Base-by-base conservation (phyloP, 2,797 vertebrate species). In the Vultur gryphus region DNA sequence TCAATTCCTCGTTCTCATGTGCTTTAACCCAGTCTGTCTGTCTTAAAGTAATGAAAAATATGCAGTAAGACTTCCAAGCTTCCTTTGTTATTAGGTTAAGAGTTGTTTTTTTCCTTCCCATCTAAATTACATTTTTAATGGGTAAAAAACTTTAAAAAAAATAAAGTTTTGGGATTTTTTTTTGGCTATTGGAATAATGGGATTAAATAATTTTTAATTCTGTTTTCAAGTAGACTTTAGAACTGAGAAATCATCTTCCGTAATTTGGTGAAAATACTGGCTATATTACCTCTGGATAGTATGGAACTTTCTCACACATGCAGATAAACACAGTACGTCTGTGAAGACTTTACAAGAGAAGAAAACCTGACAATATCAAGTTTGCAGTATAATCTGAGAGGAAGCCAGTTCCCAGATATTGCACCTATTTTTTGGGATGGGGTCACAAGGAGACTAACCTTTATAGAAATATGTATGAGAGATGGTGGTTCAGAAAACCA, bases 401-500 rank as follows among this genome's bases (percentile, higher is more conserved):
- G 19, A 87, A 76, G 7, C 5, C 41, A 14, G 2, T 72, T 85
- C 21, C 21, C 29, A 31, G 7, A 66, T 59, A 52, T 20, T 65
- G 33, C 24, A 33, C 8, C 2, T 66, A 2, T 48, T 64, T 73
- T 79, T 84, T 17, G 67, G 61, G 67, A 64, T 24, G 16, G 2
- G 2, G n/a, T 49, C 26, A 64, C 11, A 70, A 83, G 20, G 6
- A 48, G 5, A 37, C 7, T 25, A 35, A 48, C 2, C 13, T 62
- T 57, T n/a, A 35, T 10, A 84, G 66, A 62, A 54, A 54, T 66
- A 57, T 26, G 2, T 16, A 25, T 73, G 10, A 43, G 25, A 43
- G 15, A 46, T 2, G 1, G 5, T 48, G 8, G 6, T 18, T 67
- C 11, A 64, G 58, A 70, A 84, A 79, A 61, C 0, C 0, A 72